Percentiles rank a stretch among this genome's conserved stretches.
Evolutionary conservation across 2,797 vertebrate species (phyloP).

Genomic region (Monodelphis domestica): DNA sequence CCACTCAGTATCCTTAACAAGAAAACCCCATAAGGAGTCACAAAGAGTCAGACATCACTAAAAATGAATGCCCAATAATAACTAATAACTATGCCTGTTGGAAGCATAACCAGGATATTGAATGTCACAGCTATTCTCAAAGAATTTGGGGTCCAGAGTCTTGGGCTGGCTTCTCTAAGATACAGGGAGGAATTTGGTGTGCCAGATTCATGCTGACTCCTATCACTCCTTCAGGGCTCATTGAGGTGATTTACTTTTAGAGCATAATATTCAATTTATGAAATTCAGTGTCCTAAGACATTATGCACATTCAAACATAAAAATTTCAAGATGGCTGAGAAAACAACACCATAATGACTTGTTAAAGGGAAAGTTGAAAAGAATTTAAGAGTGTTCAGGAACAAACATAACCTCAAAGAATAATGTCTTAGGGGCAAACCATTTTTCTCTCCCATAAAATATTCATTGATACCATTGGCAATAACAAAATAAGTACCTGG

Average conservation of each 20-base stretch:
- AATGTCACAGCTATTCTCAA: background rate
- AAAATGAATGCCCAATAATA: background rate
- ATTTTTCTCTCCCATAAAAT: background rate
- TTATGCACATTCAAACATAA: slow-evolving; percentile 14
- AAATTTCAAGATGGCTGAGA: background rate
- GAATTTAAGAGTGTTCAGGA: background rate
- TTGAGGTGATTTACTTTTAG: background rate
- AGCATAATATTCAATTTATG: background rate
- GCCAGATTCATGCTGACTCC: background rate
- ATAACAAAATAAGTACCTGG: background rate
- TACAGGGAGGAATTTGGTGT: background rate
- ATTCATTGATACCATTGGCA: background rate
- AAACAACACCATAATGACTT: background rate
- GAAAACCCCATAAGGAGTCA: background rate
- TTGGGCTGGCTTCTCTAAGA: background rate
- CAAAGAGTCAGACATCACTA: background rate
- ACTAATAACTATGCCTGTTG: background rate
- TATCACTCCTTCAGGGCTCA: background rate
- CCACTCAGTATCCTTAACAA: background rate
- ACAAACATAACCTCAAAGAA: background rate
- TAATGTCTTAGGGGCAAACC: accelerated
- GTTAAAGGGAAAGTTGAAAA: background rate
- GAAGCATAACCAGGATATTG: background rate
- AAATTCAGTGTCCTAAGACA: slow-evolving; percentile 16
- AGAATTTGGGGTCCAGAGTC: background rate